Percentiles rank a stretch among this genome's conserved stretches.
Evolutionary conservation across 2,797 vertebrate species (phyloP).

Genomic region (Pipistrellus kuhlii): DNA sequence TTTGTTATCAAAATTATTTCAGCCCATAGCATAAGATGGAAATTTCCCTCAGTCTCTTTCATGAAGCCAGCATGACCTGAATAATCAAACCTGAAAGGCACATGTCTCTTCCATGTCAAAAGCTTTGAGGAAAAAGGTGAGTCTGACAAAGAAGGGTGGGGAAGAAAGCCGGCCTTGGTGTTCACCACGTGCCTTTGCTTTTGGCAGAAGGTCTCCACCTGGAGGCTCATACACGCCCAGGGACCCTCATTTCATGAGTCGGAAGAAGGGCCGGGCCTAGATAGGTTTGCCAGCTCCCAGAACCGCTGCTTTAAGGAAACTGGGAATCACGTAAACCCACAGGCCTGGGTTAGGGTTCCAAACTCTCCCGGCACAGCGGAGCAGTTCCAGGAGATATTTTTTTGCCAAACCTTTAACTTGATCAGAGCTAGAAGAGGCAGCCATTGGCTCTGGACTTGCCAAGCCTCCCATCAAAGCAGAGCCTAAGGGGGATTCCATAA

Average conservation of each 20-base stretch:
- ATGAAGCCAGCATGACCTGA: conserved; percentile 74
- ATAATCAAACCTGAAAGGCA: conserved; percentile 69
- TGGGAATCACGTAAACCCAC: not conserved
- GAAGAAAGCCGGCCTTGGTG: conserved; percentile 28
- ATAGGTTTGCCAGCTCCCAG: not conserved
- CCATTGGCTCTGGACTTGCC: not conserved
- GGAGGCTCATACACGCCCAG: not conserved
- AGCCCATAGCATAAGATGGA: conserved; percentile 62
- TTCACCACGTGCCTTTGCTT: not conserved
- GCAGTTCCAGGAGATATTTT: not conserved
- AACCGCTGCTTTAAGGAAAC: not conserved
- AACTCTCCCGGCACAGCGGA: not conserved
- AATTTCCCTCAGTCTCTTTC: conserved; percentile 62
- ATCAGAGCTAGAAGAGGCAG: not conserved
- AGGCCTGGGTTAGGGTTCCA: not conserved
- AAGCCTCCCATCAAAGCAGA: not conserved
- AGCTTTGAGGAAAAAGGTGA: conserved; percentile 71
- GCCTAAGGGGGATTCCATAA: not conserved
- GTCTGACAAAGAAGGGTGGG: conserved; percentile 43
- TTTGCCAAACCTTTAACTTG: not conserved
- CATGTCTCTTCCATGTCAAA: conserved; percentile 64
- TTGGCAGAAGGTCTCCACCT: not conserved
- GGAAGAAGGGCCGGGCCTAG: not conserved
- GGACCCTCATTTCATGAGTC: not conserved
- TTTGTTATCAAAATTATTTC: conserved; percentile 78